These are phyloP conservation scores for Onychomys leucogaster DNA, from an alignment of 2,797 vertebrate genomes.

Conservation along the genomic window DNA sequence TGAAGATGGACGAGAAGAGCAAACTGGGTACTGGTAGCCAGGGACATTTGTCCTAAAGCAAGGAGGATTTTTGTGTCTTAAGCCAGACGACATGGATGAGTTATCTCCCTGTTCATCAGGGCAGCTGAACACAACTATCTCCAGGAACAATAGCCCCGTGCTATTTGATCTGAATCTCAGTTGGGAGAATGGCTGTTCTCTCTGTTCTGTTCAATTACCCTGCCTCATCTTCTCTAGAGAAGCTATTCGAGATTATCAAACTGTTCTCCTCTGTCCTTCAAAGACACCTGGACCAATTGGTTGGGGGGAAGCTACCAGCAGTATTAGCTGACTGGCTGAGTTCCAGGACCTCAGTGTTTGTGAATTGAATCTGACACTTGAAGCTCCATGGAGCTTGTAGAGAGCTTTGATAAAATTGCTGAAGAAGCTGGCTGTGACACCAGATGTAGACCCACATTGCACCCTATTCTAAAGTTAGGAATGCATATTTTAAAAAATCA, in stretches of 20 bases:
- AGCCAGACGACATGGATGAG: not conserved
- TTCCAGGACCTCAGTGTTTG: slow-evolving; percentile 11
- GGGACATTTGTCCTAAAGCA: not conserved
- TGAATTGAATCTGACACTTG: slow-evolving; percentile 7
- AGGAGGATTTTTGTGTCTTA: not conserved
- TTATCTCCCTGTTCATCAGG: not conserved
- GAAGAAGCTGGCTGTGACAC: slow-evolving; percentile 40
- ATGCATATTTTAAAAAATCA: not conserved
- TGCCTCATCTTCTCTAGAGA: slow-evolving; percentile 49
- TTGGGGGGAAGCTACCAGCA: not conserved
- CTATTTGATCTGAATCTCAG: not conserved
- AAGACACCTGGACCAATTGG: slow-evolving; percentile 63
- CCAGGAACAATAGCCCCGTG: not conserved
- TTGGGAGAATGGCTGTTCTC: not conserved
- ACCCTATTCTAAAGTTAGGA: slow-evolving; percentile 4
- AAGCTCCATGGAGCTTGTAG: not conserved
- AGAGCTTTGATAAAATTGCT: slow-evolving; percentile 55
- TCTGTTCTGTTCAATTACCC: slow-evolving; percentile 42
- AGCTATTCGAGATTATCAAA: slow-evolving; percentile 54
- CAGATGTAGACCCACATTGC: not conserved
- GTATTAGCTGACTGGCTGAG: not conserved
- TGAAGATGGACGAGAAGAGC: not conserved
- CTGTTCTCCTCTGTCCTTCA: slow-evolving; percentile 52
- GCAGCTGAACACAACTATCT: not conserved
- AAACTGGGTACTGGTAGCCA: not conserved